A percentile compares a stretch with the other conserved stretches of the same genome.
phyloP scores from a whole-genome alignment of 2,888 invertebrate genomes.

The Pyrochroa serraticornis region DNA sequence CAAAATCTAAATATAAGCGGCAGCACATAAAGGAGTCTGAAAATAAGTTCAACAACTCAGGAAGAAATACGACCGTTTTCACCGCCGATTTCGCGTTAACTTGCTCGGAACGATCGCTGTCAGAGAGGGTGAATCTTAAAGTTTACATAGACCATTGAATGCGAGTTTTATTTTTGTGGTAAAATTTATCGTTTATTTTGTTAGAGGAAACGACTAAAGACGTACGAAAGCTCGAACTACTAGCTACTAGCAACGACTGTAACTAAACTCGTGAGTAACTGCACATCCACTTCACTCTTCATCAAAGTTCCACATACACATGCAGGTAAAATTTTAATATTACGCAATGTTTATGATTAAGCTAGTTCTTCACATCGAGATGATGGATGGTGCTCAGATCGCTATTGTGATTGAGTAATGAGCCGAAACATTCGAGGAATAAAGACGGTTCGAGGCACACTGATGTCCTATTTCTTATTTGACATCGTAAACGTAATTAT shows the following conservation, averaged over 20 bases:
- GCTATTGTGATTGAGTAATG: slow-evolving; percentile 5
- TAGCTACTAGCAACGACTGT: slow-evolving; percentile 24
- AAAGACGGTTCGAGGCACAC: background rate
- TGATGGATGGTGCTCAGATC: slow-evolving; percentile 3
- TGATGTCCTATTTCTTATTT: background rate
- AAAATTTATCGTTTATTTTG: slow-evolving; percentile 30
- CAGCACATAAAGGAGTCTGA: slow-evolving; percentile 25
- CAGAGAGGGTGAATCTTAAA: slow-evolving; percentile 35
- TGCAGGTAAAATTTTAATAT: background rate
- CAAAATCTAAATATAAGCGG: slow-evolving; percentile 28
- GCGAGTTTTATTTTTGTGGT: slow-evolving; percentile 23
- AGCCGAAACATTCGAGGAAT: slow-evolving; percentile 2
- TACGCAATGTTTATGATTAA: slow-evolving; percentile 2
- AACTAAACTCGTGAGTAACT: slow-evolving; percentile 7
- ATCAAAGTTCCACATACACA: background rate
- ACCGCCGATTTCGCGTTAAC: slow-evolving; percentile 38
- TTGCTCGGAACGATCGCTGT: slow-evolving; percentile 37
- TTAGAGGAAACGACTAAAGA: slow-evolving; percentile 10
- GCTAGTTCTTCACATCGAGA: background rate
- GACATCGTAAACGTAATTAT: slow-evolving; percentile 1
- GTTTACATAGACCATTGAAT: slow-evolving; percentile 38
- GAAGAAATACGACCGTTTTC: slow-evolving; percentile 34
- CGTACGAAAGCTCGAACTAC: slow-evolving; percentile 7
- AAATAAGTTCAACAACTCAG: slow-evolving; percentile 24
- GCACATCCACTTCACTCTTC: background rate